Conservation (phyloP, 2,797 vertebrate species). For the Xenentodon cancila region DNA sequence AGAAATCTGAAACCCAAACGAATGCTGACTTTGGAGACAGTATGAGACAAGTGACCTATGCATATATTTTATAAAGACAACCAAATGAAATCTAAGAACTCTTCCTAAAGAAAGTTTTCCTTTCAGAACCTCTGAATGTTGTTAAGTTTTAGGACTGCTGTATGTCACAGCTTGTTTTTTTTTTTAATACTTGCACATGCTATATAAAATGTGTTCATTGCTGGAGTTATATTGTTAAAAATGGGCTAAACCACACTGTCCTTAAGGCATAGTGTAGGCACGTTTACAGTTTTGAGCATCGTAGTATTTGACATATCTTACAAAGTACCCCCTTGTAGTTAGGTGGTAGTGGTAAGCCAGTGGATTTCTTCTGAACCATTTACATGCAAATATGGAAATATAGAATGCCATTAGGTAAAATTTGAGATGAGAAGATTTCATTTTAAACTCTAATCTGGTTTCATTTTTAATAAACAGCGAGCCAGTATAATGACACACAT, state of each 20-base stretch:
- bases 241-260: too few relatives aligned
- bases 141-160: too few relatives aligned
- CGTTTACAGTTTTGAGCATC: too few relatives aligned
- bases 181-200: too few relatives aligned
- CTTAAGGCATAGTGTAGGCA: too few relatives aligned
- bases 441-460: constrained; percentile 3
- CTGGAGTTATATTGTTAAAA: too few relatives aligned
- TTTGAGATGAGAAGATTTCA: neutral
- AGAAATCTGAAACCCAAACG: constrained; percentile 53
- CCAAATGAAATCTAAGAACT: constrained; percentile 27
- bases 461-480: neutral
- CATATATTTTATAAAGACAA: constrained; percentile 30
- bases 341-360: too few relatives aligned
- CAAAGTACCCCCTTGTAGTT: too few relatives aligned
- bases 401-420: neutral
- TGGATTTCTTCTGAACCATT: neutral
- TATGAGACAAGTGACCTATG: constrained; percentile 39
- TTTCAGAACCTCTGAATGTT: neutral
- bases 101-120: neutral
- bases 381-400: neutral
- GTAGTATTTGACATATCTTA: too few relatives aligned
- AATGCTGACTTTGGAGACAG: constrained; percentile 43
- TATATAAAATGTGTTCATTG: too few relatives aligned
- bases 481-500: constrained; percentile 10
- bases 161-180: too few relatives aligned